These are phyloP conservation scores for Scaptomyza flava DNA, from an alignment of 2,888 invertebrate species.

Conservation along the genomic window DNA sequence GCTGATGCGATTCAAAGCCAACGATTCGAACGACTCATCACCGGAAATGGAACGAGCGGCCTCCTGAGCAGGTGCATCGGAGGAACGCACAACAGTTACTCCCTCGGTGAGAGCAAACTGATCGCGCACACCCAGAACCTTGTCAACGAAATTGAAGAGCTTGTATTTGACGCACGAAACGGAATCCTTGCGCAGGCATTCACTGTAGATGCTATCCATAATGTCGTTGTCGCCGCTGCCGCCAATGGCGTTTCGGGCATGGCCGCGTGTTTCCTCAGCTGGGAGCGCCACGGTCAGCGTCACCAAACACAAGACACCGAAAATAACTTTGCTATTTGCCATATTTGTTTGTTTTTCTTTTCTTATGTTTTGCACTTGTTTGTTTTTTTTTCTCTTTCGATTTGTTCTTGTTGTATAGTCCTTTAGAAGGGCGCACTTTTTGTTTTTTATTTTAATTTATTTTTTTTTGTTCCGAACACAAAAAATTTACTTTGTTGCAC, in stretches of 20 bases:
- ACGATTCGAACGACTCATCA: conserved; percentile 88
- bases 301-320: conserved; percentile 86
- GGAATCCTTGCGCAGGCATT: conserved; percentile 93
- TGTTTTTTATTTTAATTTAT: conserved; percentile 21
- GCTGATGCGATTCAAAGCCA: conserved; percentile 89
- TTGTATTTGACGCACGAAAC: conserved; percentile 94
- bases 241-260: conserved; percentile 87
- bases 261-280: conserved; percentile 88
- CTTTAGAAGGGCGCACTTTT: conserved; percentile 58
- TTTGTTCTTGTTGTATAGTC: conserved; percentile 58
- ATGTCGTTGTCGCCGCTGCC: conserved; percentile 88
- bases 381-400: conserved; percentile 2
- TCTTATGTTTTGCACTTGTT: conserved; percentile 47
- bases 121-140: conserved; percentile 92
- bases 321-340: conserved; percentile 84
- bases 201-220: conserved; percentile 90
- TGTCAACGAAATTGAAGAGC: conserved; percentile 93
- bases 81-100: conserved; percentile 92
- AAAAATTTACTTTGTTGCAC: conserved; percentile 56
- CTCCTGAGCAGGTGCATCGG: conserved; percentile 90
- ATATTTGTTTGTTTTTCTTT: conserved; percentile 73
- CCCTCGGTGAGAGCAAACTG: conserved; percentile 92
- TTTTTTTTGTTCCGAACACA: conserved; percentile 55
- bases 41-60: conserved; percentile 90
- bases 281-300: conserved; percentile 88